phyloP scores from a whole-genome alignment of 1,140 invertebrate genomes.

The Laodelphax striatellus region DNA sequence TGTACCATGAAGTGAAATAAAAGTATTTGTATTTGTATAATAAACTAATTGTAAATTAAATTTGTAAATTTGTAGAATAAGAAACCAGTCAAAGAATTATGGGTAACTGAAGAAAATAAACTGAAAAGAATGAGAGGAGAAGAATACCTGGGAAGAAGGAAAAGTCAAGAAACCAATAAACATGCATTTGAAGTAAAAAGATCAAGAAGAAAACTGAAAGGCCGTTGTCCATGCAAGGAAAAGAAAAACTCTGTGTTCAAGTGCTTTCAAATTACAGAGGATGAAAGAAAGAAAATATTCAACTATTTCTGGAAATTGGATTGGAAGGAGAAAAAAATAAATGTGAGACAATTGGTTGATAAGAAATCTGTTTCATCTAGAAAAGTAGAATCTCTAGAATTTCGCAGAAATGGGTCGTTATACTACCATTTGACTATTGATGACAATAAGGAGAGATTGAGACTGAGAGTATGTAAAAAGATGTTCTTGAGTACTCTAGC shows the following conservation, averaged over 20 bases:
- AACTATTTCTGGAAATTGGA: neutral
- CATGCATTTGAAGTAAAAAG: neutral
- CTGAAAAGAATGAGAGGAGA: no score
- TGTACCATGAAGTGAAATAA: no score
- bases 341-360: neutral
- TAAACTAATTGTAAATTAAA: no score
- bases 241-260: slow-evolving; percentile 2
- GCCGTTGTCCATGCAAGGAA: slow-evolving; percentile 9
- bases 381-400: neutral
- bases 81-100: no score
- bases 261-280: slow-evolving; percentile 10
- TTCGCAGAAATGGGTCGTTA: neutral
- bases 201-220: neutral
- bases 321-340: neutral
- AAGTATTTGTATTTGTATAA: no score
- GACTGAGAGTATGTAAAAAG: no score
- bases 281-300: slow-evolving; percentile 8
- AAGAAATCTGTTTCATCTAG: neutral
- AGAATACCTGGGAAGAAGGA: no score
- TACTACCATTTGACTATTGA: slow-evolving; percentile 1
- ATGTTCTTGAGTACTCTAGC: no score
- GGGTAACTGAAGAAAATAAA: no score
- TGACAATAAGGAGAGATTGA: no score
- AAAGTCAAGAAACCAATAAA: slow-evolving; percentile 10
- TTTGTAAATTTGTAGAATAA: no score